Evolutionary conservation across 1,140 invertebrate species (phyloP).

Genomic region (Bombus cullumanus): DNA sequence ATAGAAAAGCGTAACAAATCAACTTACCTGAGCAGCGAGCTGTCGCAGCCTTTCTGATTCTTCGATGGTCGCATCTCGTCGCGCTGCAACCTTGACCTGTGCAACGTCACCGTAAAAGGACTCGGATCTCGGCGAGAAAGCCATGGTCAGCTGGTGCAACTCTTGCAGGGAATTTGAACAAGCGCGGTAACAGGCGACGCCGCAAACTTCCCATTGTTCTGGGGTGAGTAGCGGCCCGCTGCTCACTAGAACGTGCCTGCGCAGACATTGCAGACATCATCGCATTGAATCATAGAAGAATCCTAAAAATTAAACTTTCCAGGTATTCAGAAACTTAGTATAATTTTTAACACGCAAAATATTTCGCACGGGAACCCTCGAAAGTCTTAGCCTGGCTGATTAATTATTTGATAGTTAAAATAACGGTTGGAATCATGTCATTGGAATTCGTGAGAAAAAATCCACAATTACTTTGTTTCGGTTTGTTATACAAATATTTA

Average conservation of each 20-base stretch:
- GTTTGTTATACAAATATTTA: too few relatives aligned
- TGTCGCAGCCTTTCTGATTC: conserved; percentile 92
- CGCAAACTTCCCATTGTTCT: conserved; percentile 93
- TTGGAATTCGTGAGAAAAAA: too few relatives aligned
- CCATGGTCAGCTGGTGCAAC: conserved; percentile 92
- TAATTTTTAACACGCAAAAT: too few relatives aligned
- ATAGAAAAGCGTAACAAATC: not conserved
- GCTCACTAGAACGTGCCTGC: conserved; percentile 91
- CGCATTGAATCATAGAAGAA: not conserved
- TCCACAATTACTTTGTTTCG: too few relatives aligned
- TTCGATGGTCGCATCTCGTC: conserved; percentile 91
- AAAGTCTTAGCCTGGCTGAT: too few relatives aligned
- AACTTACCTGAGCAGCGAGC: conserved; percentile 90
- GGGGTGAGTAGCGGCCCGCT: conserved; percentile 91
- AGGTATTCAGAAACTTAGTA: not conserved
- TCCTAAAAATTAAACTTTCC: not conserved
- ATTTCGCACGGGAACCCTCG: too few relatives aligned
- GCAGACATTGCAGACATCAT: conserved; percentile 7
- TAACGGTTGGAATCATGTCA: too few relatives aligned
- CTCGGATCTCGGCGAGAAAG: conserved; percentile 94
- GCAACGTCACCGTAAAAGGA: conserved; percentile 96
- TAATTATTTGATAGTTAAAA: too few relatives aligned
- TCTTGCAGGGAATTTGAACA: conserved; percentile 92
- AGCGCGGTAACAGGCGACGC: conserved; percentile 90
- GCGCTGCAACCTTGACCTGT: conserved; percentile 95